Base-by-base conservation (phyloP, 2,113 vertebrate species). In the Myotis brandtii region DNA sequence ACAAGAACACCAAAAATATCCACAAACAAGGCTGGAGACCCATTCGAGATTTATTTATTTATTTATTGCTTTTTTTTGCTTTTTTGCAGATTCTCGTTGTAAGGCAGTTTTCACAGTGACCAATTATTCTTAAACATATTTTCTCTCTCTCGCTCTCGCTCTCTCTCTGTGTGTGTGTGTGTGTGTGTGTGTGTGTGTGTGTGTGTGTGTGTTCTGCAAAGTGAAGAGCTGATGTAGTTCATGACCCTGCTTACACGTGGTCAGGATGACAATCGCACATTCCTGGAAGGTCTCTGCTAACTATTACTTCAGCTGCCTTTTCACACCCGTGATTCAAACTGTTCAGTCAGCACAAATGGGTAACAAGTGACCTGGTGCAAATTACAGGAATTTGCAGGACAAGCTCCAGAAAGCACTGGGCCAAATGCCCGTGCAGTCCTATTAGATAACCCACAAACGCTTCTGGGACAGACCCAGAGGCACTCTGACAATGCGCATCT, bases 271-370 rank as follows among this genome's bases (percentile, higher is more conserved):
- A 95, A 72, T 2, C 90, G 52, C n/a, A 2, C 30, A 69, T 97
- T 95, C 89, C 88, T 97, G 77, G 87, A 96, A 90, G 67, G 56
- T 95, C 96, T 96, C 48, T 93, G 67, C 86, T 87, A 97, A 94
- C 75, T 94, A 48, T 72, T 96, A 56, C 93, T 77, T 88, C 21
- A 75, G 59, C 56, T 89, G 81, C 80, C 95, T 94, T 97, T 92
- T 96, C 85, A 92, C 91, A 96, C 89, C 62, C 25, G 0, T 54
- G 76, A 94, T 84, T 84, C 91, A 91, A 92, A 96, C 72, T 86
- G 80, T 96, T 67, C 95, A 95, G 87, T 83, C 95, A 98, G 94
- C 90, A 97, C 93, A 98, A 98, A 97, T 54, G 97, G 91, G 95
- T 95, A 97, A 96, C 94, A 95, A 95, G 88, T 96, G 94, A 96